Conservation (phyloP, 2,113 vertebrate species). For the Heptranchias perlo region DNA sequence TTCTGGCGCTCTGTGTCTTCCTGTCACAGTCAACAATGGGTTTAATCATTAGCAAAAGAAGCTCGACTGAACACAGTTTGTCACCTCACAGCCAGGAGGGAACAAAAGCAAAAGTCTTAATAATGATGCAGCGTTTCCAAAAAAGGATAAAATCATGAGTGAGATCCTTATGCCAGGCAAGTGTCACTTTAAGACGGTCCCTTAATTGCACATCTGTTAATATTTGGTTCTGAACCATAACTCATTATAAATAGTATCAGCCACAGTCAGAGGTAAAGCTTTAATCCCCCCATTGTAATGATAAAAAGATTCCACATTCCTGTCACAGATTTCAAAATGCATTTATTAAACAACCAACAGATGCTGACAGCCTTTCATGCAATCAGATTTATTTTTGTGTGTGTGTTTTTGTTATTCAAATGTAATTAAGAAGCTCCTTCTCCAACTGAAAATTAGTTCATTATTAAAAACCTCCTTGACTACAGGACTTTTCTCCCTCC, state of each 20-base stretch:
- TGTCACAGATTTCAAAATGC: neutral
- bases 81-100: neutral
- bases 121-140: neutral
- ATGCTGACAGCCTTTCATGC: neutral
- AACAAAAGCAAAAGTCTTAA: neutral
- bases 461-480: conserved; percentile 38
- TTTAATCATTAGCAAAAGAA: neutral
- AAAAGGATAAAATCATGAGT: neutral
- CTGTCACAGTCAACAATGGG: neutral
- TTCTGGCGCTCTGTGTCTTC: too few relatives aligned
- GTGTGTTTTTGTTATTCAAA: conserved; percentile 25
- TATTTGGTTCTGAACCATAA: neutral
- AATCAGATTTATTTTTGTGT: neutral
- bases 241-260: neutral
- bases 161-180: neutral
- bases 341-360: neutral
- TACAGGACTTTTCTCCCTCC: conserved; percentile 33
- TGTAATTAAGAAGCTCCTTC: conserved; percentile 16
- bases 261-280: neutral
- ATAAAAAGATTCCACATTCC: neutral
- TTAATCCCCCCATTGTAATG: neutral
- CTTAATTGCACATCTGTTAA: neutral
- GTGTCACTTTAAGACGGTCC: neutral
- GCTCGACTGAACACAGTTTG: neutral
- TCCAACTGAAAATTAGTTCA: conserved; percentile 24